Percentiles rank a stretch among this genome's conserved stretches.
Evolutionary conservation across 2,113 vertebrate species (phyloP).

Genomic region (Spheniscus mendiculus): DNA sequence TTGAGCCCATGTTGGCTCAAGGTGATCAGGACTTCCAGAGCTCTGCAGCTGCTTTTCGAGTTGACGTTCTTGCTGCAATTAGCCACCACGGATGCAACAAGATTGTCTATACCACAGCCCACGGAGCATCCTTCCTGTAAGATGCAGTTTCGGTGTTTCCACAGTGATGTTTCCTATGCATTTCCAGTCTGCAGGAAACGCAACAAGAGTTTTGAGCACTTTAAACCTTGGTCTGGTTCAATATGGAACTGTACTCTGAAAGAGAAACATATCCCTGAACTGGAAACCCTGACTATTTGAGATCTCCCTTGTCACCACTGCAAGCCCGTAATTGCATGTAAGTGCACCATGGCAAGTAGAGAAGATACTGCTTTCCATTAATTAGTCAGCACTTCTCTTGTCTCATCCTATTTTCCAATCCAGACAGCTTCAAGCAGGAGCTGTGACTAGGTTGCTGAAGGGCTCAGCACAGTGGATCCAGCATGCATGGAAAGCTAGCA

Average conservation of each 20-base stretch:
- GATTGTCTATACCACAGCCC: neutral
- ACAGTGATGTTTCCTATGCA: neutral
- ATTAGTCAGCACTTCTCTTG: neutral
- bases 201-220: neutral
- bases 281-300: neutral
- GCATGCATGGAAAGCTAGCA: neutral
- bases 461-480: neutral
- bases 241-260: neutral
- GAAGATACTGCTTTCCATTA: neutral
- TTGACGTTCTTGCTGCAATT: neutral
- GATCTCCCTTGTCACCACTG: neutral
- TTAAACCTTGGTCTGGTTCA: neutral
- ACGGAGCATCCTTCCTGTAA: neutral
- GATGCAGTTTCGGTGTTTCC: neutral
- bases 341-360: neutral
- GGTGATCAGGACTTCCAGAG: neutral
- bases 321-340: neutral
- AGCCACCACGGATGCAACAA: neutral
- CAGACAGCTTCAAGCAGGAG: neutral
- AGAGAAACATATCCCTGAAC: neutral
- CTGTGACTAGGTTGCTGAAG: neutral
- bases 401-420: neutral
- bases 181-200: neutral
- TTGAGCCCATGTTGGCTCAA: neutral
- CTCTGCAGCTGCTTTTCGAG: neutral